phyloP scores from a whole-genome alignment of 1,140 invertebrate species.

The Ectropis grisescens region DNA sequence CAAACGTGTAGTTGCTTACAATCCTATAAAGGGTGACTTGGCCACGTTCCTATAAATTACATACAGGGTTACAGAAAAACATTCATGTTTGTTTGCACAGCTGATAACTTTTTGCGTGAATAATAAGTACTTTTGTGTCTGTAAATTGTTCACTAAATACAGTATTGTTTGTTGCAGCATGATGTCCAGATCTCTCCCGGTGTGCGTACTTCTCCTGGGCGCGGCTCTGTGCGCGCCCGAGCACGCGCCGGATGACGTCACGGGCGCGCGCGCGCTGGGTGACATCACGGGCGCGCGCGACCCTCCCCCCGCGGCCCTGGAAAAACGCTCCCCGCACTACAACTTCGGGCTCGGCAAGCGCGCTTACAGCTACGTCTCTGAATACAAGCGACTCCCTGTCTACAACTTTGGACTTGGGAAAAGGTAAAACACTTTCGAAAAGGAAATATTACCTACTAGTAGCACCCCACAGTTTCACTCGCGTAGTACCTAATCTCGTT shows the following conservation, averaged over 20 bases:
- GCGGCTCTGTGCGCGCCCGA: constrained; percentile 37
- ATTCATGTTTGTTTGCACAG: too few relatives aligned
- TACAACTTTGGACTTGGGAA: constrained; percentile 79
- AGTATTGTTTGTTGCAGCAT: constrained; percentile 33
- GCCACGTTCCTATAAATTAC: too few relatives aligned
- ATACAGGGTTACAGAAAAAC: too few relatives aligned
- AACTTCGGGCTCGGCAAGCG: constrained; percentile 70
- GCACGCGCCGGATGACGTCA: constrained; percentile 14
- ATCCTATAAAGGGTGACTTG: too few relatives aligned
- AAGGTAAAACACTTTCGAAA: too few relatives aligned
- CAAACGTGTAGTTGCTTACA: too few relatives aligned
- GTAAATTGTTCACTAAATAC: too few relatives aligned
- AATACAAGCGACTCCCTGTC: constrained; percentile 75
- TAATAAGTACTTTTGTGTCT: background rate
- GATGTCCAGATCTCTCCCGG: constrained; percentile 29
- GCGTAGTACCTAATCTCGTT: too few relatives aligned
- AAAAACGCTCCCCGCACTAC: constrained; percentile 58
- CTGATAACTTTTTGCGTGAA: background rate
- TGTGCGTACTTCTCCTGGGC: constrained; percentile 34
- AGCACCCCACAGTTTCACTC: too few relatives aligned
- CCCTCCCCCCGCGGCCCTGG: constrained; percentile 23
- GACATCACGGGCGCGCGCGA: constrained; percentile 7
- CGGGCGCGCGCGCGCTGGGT: constrained; percentile 7
- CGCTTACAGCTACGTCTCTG: constrained; percentile 75
- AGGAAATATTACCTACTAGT: too few relatives aligned